Conservation (phyloP, 2,888 invertebrate species). For the Hedya salicella region DNA sequence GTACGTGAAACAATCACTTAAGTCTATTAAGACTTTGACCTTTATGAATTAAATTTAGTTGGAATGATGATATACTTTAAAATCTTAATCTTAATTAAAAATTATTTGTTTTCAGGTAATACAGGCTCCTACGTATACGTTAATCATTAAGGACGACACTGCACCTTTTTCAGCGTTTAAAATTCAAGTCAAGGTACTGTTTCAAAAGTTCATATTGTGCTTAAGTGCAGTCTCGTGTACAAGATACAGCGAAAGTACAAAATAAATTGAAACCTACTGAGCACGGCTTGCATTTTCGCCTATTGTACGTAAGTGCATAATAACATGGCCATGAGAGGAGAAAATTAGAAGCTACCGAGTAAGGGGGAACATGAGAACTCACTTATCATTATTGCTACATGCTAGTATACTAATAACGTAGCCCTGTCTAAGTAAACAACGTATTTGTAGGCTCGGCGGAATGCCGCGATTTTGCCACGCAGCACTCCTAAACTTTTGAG, state of each 20-base stretch:
- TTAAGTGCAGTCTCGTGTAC: conserved; percentile 40
- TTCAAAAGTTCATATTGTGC: neutral
- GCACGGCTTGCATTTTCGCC: conserved; percentile 37
- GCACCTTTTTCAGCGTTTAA: neutral
- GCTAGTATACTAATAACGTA: neutral
- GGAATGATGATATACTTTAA: neutral
- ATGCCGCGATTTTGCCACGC: too few species aligned
- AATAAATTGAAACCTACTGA: conserved; percentile 41
- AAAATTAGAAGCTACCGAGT: conserved; percentile 36
- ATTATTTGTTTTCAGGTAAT: neutral
- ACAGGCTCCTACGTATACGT: too few species aligned
- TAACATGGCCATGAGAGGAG: conserved; percentile 33
- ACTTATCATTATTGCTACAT: conserved; percentile 31
- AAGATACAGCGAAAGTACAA: conserved; percentile 40
- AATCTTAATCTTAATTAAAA: neutral
- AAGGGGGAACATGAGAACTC: conserved; percentile 37
- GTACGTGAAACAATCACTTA: too few species aligned
- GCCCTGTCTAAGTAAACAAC: neutral
- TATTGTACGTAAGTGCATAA: conserved; percentile 36
- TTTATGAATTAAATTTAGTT: too few species aligned
- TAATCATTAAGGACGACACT: neutral
- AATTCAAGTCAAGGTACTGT: conserved; percentile 15
- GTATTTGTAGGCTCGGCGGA: too few species aligned
- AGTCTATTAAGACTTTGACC: too few species aligned
- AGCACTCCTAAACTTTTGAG: too few species aligned